These are phyloP conservation scores for Vandiemenella viatica DNA, from an alignment of 2,888 invertebrate species.

Conservation along the genomic window DNA sequence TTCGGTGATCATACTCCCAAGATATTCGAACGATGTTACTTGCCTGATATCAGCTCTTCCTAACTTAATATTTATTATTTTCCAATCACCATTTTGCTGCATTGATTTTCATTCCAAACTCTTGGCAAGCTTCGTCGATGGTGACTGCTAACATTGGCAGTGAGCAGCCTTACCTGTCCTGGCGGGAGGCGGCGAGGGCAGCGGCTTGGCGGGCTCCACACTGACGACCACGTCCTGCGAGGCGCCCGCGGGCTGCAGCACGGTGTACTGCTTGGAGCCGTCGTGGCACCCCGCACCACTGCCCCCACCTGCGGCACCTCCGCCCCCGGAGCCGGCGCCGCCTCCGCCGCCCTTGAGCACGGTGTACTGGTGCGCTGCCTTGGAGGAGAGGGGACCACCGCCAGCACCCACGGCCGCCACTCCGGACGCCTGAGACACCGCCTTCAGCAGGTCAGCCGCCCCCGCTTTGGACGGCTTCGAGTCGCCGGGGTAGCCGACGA, in stretches of 20 bases:
- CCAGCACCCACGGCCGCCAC: conserved; percentile 8
- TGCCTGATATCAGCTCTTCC: too few species aligned
- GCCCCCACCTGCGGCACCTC: conserved; percentile 6
- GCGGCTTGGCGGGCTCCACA: conserved; percentile 33
- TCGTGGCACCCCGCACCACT: conserved; percentile 15
- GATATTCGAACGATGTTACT: too few species aligned
- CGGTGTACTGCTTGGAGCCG: conserved; percentile 66
- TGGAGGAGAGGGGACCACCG: conserved; percentile 30
- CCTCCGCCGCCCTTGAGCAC: conserved; percentile 36
- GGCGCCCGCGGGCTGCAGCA: conserved; percentile 66
- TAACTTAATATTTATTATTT: too few species aligned
- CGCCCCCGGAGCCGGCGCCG: conserved; percentile 15
- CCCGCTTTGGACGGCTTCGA: background rate
- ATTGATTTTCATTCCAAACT: too few species aligned
- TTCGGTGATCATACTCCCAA: too few species aligned
- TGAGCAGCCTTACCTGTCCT: background rate
- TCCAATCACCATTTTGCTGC: too few species aligned
- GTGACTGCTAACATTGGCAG: background rate
- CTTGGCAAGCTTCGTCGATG: conserved; percentile 9
- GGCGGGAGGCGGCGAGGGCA: conserved; percentile 1
- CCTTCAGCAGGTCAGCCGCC: background rate
- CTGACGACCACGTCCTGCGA: conserved; percentile 48
- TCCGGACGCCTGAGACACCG: conserved; percentile 7
- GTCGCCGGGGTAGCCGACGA: conserved; percentile 49
- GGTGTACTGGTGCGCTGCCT: conserved; percentile 18